phyloP scores from a whole-genome alignment of 2,888 invertebrate genomes.

The Branchipolynoe longqiensis region DNA sequence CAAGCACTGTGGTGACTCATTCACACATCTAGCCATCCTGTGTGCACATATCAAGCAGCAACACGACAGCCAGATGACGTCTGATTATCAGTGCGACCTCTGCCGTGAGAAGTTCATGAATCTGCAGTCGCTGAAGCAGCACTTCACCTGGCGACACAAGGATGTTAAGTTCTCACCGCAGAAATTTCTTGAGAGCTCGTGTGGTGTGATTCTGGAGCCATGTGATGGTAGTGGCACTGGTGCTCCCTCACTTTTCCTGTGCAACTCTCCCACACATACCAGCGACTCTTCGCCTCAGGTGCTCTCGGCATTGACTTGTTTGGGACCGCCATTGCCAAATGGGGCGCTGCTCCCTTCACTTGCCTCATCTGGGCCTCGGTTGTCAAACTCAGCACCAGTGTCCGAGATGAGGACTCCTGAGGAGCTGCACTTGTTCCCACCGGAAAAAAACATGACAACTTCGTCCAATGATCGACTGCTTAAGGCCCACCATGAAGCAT shows the following conservation, averaged over 20 bases:
- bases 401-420: background rate
- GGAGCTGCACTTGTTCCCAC: background rate
- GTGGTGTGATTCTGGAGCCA: background rate
- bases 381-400: background rate
- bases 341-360: background rate
- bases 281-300: background rate
- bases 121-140: constrained; percentile 68
- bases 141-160: constrained; percentile 67
- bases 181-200: background rate
- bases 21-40: constrained; percentile 67
- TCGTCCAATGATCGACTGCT: background rate
- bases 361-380: too few relatives aligned
- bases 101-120: constrained; percentile 67
- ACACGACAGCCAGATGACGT: constrained; percentile 65
- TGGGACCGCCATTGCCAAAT: background rate
- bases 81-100: constrained; percentile 65
- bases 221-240: background rate
- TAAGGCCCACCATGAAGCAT: background rate
- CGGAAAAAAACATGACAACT: background rate
- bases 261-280: background rate
- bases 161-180: constrained; percentile 53
- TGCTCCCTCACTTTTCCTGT: background rate
- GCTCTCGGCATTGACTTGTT: background rate
- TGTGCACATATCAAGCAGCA: constrained; percentile 67
- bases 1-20: constrained; percentile 67